These are phyloP conservation scores for Condylura cristata DNA, from an alignment of 2,113 vertebrate genomes.

Conservation along the genomic window DNA sequence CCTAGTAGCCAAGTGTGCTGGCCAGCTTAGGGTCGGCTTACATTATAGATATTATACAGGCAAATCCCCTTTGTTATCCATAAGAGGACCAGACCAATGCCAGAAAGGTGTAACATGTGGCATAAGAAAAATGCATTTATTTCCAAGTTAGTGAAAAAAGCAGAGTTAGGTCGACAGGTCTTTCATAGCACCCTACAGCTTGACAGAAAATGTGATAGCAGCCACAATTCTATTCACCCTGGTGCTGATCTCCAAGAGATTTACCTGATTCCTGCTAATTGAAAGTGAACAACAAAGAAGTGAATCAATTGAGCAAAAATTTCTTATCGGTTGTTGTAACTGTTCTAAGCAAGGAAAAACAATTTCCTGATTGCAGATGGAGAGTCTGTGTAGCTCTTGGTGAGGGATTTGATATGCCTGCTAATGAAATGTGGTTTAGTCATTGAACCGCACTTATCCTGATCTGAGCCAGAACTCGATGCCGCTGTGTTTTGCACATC, in stretches of 20 bases:
- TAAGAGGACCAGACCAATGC: conserved; percentile 17
- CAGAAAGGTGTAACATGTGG: conserved; percentile 14
- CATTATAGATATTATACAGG: neutral
- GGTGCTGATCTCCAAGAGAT: conserved; percentile 24
- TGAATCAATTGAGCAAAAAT: neutral
- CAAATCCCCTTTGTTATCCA: conserved; percentile 50
- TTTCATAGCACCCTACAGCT: neutral
- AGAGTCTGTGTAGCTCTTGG: conserved; percentile 16
- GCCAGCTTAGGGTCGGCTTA: neutral
- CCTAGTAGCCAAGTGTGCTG: neutral
- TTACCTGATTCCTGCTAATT: conserved; percentile 51
- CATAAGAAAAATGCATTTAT: conserved; percentile 18
- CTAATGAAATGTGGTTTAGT: conserved; percentile 45
- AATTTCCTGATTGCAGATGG: conserved; percentile 62
- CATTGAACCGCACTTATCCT: neutral
- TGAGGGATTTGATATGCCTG: conserved; percentile 35
- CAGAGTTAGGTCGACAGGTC: neutral
- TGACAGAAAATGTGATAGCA: neutral
- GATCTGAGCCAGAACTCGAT: neutral
- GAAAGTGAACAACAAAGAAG: neutral
- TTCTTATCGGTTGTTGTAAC: conserved; percentile 48
- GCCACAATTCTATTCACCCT: neutral
- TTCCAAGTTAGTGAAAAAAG: conserved; percentile 16
- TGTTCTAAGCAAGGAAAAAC: conserved; percentile 55
- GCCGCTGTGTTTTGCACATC: neutral